Percentiles rank a stretch among this genome's conserved stretches.
Evolutionary conservation across 2,113 vertebrate species (phyloP).

Genomic region (Progne subis): DNA sequence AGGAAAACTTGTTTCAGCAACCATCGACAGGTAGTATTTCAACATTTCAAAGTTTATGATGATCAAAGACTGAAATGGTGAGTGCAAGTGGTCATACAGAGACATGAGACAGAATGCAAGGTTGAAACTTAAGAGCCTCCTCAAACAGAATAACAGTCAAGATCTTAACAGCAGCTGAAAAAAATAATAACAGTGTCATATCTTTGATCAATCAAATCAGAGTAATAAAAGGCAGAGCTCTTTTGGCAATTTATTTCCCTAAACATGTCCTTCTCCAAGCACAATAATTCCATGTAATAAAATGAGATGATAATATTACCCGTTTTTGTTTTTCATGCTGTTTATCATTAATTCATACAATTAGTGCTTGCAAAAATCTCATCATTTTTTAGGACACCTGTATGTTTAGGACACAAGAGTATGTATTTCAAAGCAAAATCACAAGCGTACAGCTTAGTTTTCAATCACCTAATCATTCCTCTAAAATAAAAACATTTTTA

Average conservation of each 20-base stretch:
- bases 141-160: not conserved
- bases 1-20: not conserved
- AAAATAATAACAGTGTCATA: not conserved
- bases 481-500: not conserved
- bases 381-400: not conserved
- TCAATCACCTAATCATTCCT: not conserved
- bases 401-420: too few relatives aligned
- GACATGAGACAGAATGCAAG: not conserved
- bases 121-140: not conserved
- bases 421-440: not conserved
- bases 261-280: not conserved
- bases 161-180: not conserved
- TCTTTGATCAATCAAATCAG: not conserved
- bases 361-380: not conserved
- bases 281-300: not conserved
- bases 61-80: not conserved
- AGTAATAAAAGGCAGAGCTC: not conserved
- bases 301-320: not conserved
- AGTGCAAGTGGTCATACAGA: not conserved
- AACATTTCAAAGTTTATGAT: not conserved
- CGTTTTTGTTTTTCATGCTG: not conserved
- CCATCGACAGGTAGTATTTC: not conserved
- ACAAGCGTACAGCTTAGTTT: not conserved
- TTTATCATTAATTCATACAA: not conserved
- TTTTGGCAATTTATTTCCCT: not conserved